Percentiles rank a stretch among this genome's conserved stretches.
These are phyloP conservation scores for Egretta garzetta DNA, from an alignment of 2,113 vertebrate genomes.

Conservation along the genomic window DNA sequence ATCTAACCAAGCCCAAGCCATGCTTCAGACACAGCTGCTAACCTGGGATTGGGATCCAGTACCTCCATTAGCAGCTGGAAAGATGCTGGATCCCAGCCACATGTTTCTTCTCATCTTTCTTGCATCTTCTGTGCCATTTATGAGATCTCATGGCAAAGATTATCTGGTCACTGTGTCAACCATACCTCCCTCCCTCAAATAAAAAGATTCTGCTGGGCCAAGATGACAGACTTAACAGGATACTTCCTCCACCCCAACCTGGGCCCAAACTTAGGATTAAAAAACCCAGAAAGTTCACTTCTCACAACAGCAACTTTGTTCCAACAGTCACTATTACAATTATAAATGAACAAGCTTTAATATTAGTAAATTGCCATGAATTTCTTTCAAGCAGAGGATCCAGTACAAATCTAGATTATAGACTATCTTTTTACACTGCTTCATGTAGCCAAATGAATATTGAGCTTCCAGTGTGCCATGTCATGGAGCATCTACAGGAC, in stretches of 20 bases:
- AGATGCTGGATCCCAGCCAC: not conserved
- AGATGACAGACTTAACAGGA: not conserved
- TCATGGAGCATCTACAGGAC: not conserved
- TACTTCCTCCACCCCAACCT: not conserved
- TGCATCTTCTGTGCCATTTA: not conserved
- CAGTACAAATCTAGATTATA: not conserved
- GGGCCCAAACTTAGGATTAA: not conserved
- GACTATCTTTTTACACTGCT: not conserved
- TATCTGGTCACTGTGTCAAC: not conserved
- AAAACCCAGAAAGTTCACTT: not conserved
- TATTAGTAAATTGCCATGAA: not conserved
- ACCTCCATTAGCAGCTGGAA: not conserved
- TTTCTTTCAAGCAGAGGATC: not conserved
- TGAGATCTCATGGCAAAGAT: not conserved
- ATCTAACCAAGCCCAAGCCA: not conserved
- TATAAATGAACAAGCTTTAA: not conserved
- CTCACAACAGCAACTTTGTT: not conserved
- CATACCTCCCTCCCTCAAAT: not conserved
- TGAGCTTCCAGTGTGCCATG: not conserved
- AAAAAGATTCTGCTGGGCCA: not conserved
- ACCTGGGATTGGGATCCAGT: not conserved
- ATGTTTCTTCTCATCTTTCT: not conserved
- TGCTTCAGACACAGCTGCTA: not conserved
- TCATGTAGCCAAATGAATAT: not conserved
- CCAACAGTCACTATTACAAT: not conserved